Evolutionary conservation across 64 coral and sea anemone genomes (phyloP), one percentile per base, ranked within the genome.

Genomic region (Porites australiensis): DNA sequence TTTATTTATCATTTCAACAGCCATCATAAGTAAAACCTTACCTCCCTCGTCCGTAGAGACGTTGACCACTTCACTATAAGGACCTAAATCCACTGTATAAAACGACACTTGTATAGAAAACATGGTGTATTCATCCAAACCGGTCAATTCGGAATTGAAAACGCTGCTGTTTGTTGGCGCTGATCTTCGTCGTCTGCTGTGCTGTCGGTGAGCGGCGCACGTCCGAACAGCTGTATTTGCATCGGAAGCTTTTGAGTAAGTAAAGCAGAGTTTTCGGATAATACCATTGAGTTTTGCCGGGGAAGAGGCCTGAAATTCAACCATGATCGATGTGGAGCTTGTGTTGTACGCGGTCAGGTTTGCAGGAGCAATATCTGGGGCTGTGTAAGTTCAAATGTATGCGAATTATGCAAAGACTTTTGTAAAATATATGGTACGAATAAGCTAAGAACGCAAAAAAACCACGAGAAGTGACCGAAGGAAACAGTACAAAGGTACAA

Each of bases 1-100:
- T 37, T 37, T 37, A 37, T 37, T 37, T 37, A 37, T 37, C 1
- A 37, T 37, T 37, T 37, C 27, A 37, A 37, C 27, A 5, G 72
- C 13, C 19, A 76, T 72, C 18, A 44, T 13, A 73, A 12, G 3
- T 9, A 22, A 3, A 23, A 54, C 11, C 67, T 22, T 83, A 91
- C 89, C 89, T 71, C 80, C 89, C 51, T 91, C 89, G 16, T 67
- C 89, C 0, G 89, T 91, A 23, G 62, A 82, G 5, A 73, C 79
- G 48, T 81, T 58, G 8, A 91, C 14, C 10, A 75, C 65, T 50
- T 63, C 27, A 49, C 89, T 91, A 27, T 65, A 44, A 2, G 79
- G 77, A 19, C 89, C 89, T 51, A 44, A 9, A 50, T 60, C 61
- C 9, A 91, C 70, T 4, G 89, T 91, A 21, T 58, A 59, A 7